Evolutionary conservation across 2,113 vertebrate genomes (phyloP).

Genomic region (Pantherophis guttatus): DNA sequence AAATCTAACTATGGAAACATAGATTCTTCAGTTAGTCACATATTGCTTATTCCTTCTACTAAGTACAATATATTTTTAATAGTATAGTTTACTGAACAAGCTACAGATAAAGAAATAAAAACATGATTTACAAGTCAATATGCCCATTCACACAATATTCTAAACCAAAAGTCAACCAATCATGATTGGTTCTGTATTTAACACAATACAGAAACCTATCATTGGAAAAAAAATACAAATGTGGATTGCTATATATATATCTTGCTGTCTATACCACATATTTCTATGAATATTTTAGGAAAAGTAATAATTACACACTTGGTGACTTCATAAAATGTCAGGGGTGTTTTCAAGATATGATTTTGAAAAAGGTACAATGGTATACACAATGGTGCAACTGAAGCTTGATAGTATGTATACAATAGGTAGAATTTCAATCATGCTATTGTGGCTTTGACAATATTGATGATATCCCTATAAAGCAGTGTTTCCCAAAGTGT

Average conservation of each 20-base stretch:
- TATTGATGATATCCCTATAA: not conserved
- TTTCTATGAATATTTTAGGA: conserved; percentile 24
- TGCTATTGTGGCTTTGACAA: not conserved
- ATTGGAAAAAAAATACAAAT: not conserved
- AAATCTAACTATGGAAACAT: not conserved
- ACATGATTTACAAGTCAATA: not conserved
- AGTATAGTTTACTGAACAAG: not conserved
- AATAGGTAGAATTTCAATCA: not conserved
- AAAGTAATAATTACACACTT: not conserved
- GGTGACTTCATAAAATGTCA: conserved; percentile 10
- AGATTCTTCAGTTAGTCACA: not conserved
- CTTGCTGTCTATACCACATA: not conserved
- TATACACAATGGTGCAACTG: not conserved
- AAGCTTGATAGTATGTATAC: not conserved
- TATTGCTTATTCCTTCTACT: not conserved
- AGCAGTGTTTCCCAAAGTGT: no score
- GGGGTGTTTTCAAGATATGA: not conserved
- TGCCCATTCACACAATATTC: not conserved
- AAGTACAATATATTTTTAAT: not conserved
- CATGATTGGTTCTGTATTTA: not conserved
- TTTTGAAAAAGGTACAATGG: not conserved
- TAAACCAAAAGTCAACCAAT: not conserved
- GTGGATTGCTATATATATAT: not conserved
- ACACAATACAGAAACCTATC: not conserved
- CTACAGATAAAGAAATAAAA: not conserved